Evolutionary conservation across 2,888 invertebrate species (phyloP).

Genomic region (Rutpela maculata): DNA sequence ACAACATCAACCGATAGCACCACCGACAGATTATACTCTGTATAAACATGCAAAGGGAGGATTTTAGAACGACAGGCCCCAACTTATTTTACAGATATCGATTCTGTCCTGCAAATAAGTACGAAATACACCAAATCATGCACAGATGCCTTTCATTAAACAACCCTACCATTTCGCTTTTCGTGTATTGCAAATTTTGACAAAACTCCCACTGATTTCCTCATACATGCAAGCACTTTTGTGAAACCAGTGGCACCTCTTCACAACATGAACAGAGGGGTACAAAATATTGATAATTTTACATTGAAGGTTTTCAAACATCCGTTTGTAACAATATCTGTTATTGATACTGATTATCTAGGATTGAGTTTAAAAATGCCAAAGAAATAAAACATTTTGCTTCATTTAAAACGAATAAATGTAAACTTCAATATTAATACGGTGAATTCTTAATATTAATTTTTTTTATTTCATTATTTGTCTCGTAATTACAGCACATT

Average conservation of each 20-base stretch:
- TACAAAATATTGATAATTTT: not conserved
- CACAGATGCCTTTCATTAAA: conserved; percentile 38
- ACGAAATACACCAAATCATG: conserved; percentile 34
- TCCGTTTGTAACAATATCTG: not conserved
- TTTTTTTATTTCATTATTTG: too few relatives aligned
- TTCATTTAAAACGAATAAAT: too few relatives aligned
- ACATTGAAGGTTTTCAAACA: not conserved
- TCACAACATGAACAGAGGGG: not conserved
- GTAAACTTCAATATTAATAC: too few relatives aligned
- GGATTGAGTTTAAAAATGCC: too few relatives aligned
- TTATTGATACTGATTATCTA: too few relatives aligned
- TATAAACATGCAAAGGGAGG: conserved; percentile 63
- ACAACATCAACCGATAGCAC: conserved; percentile 28
- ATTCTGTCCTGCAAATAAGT: conserved; percentile 23
- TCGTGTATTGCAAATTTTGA: conserved; percentile 22
- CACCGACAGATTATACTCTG: conserved; percentile 55
- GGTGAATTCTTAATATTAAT: too few relatives aligned
- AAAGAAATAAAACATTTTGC: too few relatives aligned
- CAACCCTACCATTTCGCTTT: conserved; percentile 27
- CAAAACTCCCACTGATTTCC: not conserved
- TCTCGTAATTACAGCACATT: too few relatives aligned
- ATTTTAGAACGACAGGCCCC: conserved; percentile 52
- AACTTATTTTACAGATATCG: conserved; percentile 43
- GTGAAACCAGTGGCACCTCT: not conserved
- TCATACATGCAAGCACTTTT: not conserved